phyloP scores from a whole-genome alignment of 1,140 invertebrate species.

The Brachionus angularis region DNA sequence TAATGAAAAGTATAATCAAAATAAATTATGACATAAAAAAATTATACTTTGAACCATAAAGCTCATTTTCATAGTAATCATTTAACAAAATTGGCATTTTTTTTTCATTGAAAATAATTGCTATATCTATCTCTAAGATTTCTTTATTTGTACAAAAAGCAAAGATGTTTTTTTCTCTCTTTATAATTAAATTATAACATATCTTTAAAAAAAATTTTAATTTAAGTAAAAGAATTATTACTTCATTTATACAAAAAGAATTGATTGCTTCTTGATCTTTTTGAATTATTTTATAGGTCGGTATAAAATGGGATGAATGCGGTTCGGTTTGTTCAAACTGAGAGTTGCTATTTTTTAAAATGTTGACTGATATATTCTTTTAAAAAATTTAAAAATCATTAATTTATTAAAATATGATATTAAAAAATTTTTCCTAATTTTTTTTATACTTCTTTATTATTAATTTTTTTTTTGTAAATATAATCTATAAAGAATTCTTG shows the following conservation, averaged over 20 bases:
- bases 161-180: slow-evolving; percentile 72
- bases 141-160: slow-evolving; percentile 89
- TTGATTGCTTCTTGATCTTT: slow-evolving; percentile 97
- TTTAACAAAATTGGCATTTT: slow-evolving; percentile 81
- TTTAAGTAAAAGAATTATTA: slow-evolving; percentile 57
- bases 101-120: slow-evolving; percentile 65
- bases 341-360: background rate
- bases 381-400: too few relatives aligned
- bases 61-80: slow-evolving; percentile 91
- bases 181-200: slow-evolving; percentile 39
- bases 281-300: slow-evolving; percentile 84
- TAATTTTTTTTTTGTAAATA: slow-evolving; percentile 74
- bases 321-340: background rate
- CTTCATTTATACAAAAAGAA: slow-evolving; percentile 90
- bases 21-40: background rate
- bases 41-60: too few relatives aligned
- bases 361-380: background rate
- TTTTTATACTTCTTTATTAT: slow-evolving; percentile 45
- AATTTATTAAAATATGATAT: too few relatives aligned
- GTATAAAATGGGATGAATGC: slow-evolving; percentile 45
- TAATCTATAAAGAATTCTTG: slow-evolving; percentile 92
- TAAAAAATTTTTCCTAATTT: too few relatives aligned
- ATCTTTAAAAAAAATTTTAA: slow-evolving; percentile 22
- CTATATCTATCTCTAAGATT: slow-evolving; percentile 94
- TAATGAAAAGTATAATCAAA: background rate